A percentile compares a stretch with the other conserved stretches of the same genome.
These are phyloP conservation scores for Antitype chi DNA, from an alignment of 2,888 invertebrate genomes.

Conservation along the genomic window DNA sequence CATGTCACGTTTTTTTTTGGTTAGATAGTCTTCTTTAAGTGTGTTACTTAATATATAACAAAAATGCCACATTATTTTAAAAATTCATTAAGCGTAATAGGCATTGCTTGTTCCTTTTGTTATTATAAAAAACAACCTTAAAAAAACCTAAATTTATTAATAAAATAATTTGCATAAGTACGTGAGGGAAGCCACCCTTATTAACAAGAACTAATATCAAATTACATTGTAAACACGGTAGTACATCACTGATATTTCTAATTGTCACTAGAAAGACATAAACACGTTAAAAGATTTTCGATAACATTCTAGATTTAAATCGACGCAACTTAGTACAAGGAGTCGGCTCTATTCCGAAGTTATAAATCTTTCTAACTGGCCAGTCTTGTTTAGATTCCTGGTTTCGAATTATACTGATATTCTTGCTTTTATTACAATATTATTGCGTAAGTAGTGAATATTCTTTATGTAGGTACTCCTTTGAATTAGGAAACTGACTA, in stretches of 20 bases:
- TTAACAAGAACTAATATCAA: constrained; percentile 28
- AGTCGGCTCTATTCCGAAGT: constrained; percentile 36
- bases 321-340: constrained; percentile 43
- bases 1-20: too few relatives aligned
- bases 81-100: neutral
- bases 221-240: constrained; percentile 53
- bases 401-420: constrained; percentile 49
- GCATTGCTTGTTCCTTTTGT: neutral
- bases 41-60: too few relatives aligned
- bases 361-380: constrained; percentile 55
- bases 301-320: constrained; percentile 53
- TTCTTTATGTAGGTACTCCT: neutral
- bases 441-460: constrained; percentile 29
- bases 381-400: constrained; percentile 58
- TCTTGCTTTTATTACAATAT: constrained; percentile 32
- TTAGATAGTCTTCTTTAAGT: neutral
- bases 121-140: neutral
- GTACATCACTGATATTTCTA: constrained; percentile 56
- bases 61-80: too few relatives aligned
- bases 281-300: constrained; percentile 58
- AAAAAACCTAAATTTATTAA: neutral
- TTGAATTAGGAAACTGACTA: neutral
- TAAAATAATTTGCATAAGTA: neutral
- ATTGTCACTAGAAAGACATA: constrained; percentile 59
- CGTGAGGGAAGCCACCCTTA: constrained; percentile 2